Evolutionary conservation across 1,140 invertebrate genomes (phyloP), one percentile per base, ranked within the genome.

Genomic region (Conopomorpha cramerella): DNA sequence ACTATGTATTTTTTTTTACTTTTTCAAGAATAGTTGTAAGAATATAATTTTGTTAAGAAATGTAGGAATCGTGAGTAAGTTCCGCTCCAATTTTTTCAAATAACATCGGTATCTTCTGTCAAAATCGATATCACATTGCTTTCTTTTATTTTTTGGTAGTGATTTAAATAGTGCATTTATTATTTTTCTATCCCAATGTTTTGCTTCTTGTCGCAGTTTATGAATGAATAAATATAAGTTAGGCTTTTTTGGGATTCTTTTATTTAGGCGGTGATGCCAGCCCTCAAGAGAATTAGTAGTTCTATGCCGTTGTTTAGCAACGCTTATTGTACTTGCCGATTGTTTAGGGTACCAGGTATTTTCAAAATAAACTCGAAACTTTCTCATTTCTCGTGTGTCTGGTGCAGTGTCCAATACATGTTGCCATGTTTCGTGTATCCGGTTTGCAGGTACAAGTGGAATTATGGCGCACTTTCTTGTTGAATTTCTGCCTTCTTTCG

Each of bases 201-300:
- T 30, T 2, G 29, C 29, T 30, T 30, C 3, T 30, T 16, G 12
- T 13, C 29, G 29, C 15, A 30, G 10, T 30, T 30, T 30, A 14
- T 30, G 2, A 30, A 30, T 30, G 10, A 13, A 30, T 3, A 7
- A 3, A 14, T 30, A 30, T 14, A 30, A 30, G 13, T 30, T 30
- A 3, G 13, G 4, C 16, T 12, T 32, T 32, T 32, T 32, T 6
- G 16, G 2, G 16, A 32, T 32, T 32, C 14, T 35, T 8, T 12
- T 17, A 15, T 32, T 32, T 2, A 32, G 30, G 3, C 30, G 15
- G 15, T 14, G 30, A 12, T 32, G 30, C 30, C 30, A 32, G 1
- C 30, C 30, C 11, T 32, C 30, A 15, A 32, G 11, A 2, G 30
- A 15, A 15, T 32, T 32, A 2, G 30, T 32, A 8, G 30, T 32